Conservation (phyloP, 2,113 vertebrate species). For the Neotragus pygmaeus region DNA sequence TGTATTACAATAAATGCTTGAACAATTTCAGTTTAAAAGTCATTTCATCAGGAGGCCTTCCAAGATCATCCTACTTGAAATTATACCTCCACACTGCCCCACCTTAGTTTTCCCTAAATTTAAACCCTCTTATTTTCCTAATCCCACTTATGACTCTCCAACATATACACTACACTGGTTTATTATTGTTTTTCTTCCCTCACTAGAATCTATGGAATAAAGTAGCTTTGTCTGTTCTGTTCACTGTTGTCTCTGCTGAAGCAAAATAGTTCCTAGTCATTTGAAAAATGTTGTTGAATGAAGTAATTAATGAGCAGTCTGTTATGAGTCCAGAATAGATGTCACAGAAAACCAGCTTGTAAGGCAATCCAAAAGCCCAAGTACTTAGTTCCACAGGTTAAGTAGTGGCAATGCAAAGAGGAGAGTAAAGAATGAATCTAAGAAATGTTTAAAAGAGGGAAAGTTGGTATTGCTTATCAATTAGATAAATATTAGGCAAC, state of each 20-base stretch:
- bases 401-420: neutral
- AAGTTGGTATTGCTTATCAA: neutral
- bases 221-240: neutral
- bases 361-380: neutral
- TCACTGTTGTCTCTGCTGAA: neutral
- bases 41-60: neutral
- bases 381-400: neutral
- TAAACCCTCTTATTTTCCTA: neutral
- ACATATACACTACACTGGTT: neutral
- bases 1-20: neutral
- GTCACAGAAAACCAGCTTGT: neutral
- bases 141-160: neutral
- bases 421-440: neutral
- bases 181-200: neutral
- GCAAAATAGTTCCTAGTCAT: neutral
- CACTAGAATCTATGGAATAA: neutral
- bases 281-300: neutral
- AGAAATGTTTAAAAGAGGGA: neutral
- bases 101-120: neutral
- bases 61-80: neutral
- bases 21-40: neutral
- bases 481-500: neutral
- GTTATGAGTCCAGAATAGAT: neutral
- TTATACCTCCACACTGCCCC: rapidly evolving
- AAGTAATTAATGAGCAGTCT: neutral